Evolutionary conservation across 1,140 invertebrate species (phyloP).

Genomic region (Leptinotarsa defecta): DNA sequence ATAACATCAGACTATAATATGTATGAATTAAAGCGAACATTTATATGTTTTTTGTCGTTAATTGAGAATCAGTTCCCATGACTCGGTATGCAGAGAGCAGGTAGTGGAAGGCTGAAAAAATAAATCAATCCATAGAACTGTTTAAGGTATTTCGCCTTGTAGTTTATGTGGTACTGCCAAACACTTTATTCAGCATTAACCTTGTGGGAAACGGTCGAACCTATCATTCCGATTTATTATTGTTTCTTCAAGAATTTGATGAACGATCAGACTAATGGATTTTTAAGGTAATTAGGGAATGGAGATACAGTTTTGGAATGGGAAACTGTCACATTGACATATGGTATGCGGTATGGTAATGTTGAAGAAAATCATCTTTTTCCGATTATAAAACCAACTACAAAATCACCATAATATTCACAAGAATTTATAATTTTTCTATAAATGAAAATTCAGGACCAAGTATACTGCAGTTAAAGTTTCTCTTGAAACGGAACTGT

Average conservation of each 20-base stretch:
- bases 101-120: conserved; percentile 14
- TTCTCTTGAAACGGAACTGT: no score
- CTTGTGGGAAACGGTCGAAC: conserved; percentile 10
- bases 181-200: conserved; percentile 18
- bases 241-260: not conserved
- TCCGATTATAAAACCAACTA: no score
- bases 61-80: conserved; percentile 22
- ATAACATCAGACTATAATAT: not conserved
- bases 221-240: conserved; percentile 3
- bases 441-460: no score
- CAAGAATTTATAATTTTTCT: no score
- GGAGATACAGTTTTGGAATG: no score
- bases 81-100: conserved; percentile 14
- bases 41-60: conserved; percentile 15
- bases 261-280: not conserved
- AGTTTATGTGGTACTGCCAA: conserved; percentile 14
- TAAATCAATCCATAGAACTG: conserved; percentile 13
- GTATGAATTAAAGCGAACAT: conserved; percentile 14
- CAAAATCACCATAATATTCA: no score
- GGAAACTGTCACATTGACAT: no score
- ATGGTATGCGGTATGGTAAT: no score
- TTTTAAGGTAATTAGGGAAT: not conserved
- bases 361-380: no score
- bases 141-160: conserved; percentile 16
- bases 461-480: no score